These are phyloP conservation scores for Varecia variegata DNA, from an alignment of 2,797 vertebrate species.

Conservation along the genomic window DNA sequence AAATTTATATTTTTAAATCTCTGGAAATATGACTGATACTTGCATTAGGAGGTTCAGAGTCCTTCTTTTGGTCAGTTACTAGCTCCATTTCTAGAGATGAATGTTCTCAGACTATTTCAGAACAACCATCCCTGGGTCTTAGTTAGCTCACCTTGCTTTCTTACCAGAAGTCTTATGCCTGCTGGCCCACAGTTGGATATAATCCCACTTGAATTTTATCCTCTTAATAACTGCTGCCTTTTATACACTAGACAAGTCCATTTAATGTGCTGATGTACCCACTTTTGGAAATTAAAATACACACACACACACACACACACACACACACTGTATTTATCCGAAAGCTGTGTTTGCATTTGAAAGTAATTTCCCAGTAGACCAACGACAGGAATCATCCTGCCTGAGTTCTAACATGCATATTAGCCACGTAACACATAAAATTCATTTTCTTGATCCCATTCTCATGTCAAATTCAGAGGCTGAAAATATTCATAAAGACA, in stretches of 20 bases:
- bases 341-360: neutral
- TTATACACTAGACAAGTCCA: neutral
- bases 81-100: neutral
- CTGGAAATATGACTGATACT: neutral
- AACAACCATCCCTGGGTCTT: neutral
- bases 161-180: neutral
- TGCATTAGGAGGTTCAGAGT: neutral
- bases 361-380: neutral
- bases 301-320: neutral
- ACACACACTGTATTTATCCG: neutral
- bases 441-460: neutral
- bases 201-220: neutral
- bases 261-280: neutral
- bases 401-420: constrained; percentile 17
- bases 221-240: neutral
- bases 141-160: neutral
- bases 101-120: neutral
- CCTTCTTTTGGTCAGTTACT: neutral
- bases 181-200: neutral
- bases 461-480: neutral
- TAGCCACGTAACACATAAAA: neutral
- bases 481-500: neutral
- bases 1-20: constrained; percentile 1
- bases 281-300: neutral
- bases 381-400: neutral